Percentiles rank a stretch among this genome's conserved stretches.
Conservation (phyloP, 2,113 vertebrate species). For the Hucho hucho region DNA sequence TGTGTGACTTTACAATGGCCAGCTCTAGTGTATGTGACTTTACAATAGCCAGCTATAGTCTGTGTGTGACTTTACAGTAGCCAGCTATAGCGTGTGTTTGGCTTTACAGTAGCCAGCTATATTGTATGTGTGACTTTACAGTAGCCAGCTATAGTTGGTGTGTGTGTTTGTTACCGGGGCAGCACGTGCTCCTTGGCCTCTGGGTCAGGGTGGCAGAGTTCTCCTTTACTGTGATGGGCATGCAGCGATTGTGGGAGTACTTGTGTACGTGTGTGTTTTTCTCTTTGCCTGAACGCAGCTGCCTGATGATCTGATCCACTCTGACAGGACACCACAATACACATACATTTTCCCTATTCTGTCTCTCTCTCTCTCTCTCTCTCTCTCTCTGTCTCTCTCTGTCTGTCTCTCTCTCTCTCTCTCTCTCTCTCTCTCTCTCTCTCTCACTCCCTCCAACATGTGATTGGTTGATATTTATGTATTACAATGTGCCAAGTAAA, state of each 20-base stretch:
- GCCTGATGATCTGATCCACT: constrained; percentile 52
- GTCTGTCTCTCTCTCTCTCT: constrained; percentile 12
- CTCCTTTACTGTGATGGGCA: constrained; percentile 49
- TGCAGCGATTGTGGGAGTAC: neutral
- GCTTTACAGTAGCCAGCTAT: too few relatives aligned
- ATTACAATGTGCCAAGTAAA: too few relatives aligned
- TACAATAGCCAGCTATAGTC: too few relatives aligned
- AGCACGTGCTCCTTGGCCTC: constrained; percentile 36
- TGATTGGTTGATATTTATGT: too few relatives aligned
- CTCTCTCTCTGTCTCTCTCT: too few relatives aligned
- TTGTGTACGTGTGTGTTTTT: constrained; percentile 10
- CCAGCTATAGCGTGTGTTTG: too few relatives aligned
- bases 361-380: too few relatives aligned
- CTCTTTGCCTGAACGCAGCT: constrained; percentile 21
- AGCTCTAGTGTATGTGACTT: too few relatives aligned
- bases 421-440: constrained; percentile 8
- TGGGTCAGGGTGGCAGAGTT: constrained; percentile 45
- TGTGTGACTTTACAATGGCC: too few relatives aligned
- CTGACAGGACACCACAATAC: constrained; percentile 58
- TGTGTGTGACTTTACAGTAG: too few relatives aligned
- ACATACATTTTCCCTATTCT: constrained; percentile 49
- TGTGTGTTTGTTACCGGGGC: neutral
- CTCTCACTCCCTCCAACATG: neutral
- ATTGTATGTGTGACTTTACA: too few relatives aligned
- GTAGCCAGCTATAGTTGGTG: too few relatives aligned